Evolutionary conservation across 2,113 vertebrate genomes (phyloP).

Genomic region (Polypterus bichir): DNA sequence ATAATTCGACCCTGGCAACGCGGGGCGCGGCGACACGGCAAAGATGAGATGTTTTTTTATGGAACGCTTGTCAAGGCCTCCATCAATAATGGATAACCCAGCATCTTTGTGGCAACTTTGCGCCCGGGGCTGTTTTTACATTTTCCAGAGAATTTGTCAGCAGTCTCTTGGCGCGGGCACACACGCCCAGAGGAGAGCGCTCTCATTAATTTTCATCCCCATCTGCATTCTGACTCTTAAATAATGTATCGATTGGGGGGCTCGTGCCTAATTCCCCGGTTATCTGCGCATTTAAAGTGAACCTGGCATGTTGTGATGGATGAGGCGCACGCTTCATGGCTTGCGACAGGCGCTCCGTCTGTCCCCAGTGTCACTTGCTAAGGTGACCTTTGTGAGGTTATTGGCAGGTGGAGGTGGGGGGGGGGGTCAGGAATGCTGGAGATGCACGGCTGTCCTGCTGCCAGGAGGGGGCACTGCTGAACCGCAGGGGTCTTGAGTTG

Average conservation of each 20-base stretch:
- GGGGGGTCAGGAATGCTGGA: constrained; percentile 32
- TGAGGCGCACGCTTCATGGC: constrained; percentile 26
- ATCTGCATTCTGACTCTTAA: constrained; percentile 58
- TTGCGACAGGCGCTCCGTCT: constrained; percentile 22
- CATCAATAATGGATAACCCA: constrained; percentile 63
- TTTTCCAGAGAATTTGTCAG: constrained; percentile 61
- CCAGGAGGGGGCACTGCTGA: constrained; percentile 22
- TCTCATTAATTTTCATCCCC: constrained; percentile 50
- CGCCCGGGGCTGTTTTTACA: constrained; percentile 61
- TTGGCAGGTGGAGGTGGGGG: constrained; percentile 6
- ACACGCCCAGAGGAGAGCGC: constrained; percentile 2
- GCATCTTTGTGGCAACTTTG: constrained; percentile 48
- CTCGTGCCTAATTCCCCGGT: constrained; percentile 32
- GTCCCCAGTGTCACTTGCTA: constrained; percentile 9
- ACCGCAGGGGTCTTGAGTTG: no score
- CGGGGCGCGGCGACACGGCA: constrained; percentile 3
- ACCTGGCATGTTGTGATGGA: constrained; percentile 34
- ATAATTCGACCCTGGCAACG: background rate
- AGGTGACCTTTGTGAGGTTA: constrained; percentile 22
- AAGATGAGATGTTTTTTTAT: constrained; percentile 30
- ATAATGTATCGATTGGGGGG: constrained; percentile 57
- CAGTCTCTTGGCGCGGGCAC: constrained; percentile 27
- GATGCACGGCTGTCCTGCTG: constrained; percentile 34
- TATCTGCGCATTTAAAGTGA: constrained; percentile 23
- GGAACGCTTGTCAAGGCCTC: constrained; percentile 48